Evolutionary conservation across 1,140 invertebrate genomes (phyloP), one percentile per base, ranked within the genome.

Genomic region (Nasonia longicornis): DNA sequence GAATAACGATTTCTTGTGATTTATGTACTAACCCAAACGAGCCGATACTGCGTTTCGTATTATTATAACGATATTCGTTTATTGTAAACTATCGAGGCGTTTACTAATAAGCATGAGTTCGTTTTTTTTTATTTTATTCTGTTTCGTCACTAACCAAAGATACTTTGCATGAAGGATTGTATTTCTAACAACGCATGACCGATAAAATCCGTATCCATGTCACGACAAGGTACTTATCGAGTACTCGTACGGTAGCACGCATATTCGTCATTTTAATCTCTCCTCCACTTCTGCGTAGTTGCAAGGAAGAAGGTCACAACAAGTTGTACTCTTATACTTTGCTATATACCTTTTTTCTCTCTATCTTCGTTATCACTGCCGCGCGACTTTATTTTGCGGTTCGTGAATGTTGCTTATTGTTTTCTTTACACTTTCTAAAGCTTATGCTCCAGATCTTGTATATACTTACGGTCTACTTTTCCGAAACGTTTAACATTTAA

Each of bases 121-220:
- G 14, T 52, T 58, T 71, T 52, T 26, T 26, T 26, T 26, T 26
- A 29, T n/a, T 70, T 48, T 52, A 4, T 72, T 73, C 45, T 42
- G 72, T 35, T 74, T 31, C 26, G 48, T 74, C 38, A 31, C 22
- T 58, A 58, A 58, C 71, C n/a, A 73, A 22, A 29, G 29, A 63
- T 58, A 79, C 64, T 67, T 58, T 79, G 78, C 79, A 74, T 58
- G 79, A 80, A 75, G 72, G 26, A 80, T 74, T 69, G 48, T 79
- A 29, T 58, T 42, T 29, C 48, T 73, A 64, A 79, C 78, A 42
- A 66, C 35, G 78, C 78, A 79, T 73, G 78, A 73, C 42, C 72
- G 58, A 79, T 79, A n/a, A 31, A 35, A 67, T 38, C 58, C 26
- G 77, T 80, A 83, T 77, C 77, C 72, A 77, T 80, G 66, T 76